Evolutionary conservation across 2,888 invertebrate genomes (phyloP).

Genomic region (Tuberolachnus salignus): DNA sequence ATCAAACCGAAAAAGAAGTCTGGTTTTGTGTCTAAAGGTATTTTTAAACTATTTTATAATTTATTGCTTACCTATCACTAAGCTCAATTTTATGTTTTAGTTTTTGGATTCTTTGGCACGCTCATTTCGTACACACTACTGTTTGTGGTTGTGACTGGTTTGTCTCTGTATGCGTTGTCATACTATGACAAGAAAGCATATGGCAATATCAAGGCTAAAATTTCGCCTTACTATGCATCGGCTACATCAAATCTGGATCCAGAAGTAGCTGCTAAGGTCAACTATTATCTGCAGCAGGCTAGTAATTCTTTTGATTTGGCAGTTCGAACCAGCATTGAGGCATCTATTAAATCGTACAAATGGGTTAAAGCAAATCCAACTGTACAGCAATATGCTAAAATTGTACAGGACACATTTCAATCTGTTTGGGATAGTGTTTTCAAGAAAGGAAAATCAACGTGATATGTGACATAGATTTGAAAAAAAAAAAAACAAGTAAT

Average conservation of each 20-base stretch:
- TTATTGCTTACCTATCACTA: neutral
- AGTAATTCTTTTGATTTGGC: slow-evolving; percentile 35
- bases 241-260: slow-evolving; percentile 48
- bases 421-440: slow-evolving; percentile 53
- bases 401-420: slow-evolving; percentile 20
- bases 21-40: slow-evolving; percentile 51
- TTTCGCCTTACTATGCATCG: slow-evolving; percentile 37
- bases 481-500: slow-evolving; percentile 6
- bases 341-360: slow-evolving; percentile 45
- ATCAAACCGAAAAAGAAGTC: slow-evolving; percentile 40
- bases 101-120: slow-evolving; percentile 46
- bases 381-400: slow-evolving; percentile 43
- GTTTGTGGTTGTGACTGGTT: slow-evolving; percentile 20
- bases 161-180: slow-evolving; percentile 34
- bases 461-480: slow-evolving; percentile 20
- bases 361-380: slow-evolving; percentile 52
- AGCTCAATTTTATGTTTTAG: slow-evolving; percentile 27
- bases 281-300: slow-evolving; percentile 43
- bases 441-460: slow-evolving; percentile 53
- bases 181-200: slow-evolving; percentile 50
- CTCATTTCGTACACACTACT: slow-evolving; percentile 47
- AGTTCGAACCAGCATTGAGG: slow-evolving; percentile 36
- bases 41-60: slow-evolving; percentile 5
- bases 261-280: slow-evolving; percentile 42
- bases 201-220: slow-evolving; percentile 41